Evolutionary conservation across 2,888 invertebrate species (phyloP), one percentile per base, ranked within the genome.

Genomic region (Drosophila kuntzei): DNA sequence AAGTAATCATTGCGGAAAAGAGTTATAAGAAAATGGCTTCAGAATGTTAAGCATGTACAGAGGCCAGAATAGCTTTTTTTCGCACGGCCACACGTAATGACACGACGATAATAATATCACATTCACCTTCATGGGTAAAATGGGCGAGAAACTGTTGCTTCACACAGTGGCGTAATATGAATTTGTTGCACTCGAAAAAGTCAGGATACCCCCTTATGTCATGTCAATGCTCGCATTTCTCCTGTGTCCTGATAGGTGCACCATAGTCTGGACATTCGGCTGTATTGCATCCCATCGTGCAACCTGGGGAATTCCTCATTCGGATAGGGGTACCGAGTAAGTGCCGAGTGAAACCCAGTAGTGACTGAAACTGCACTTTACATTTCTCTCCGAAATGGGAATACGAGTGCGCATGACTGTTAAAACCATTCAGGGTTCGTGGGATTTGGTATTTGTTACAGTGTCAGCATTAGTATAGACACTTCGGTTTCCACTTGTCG

Each of bases 201-300:
- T 20, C 27, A 9, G 16, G 41, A 27, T 49, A 25, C 11, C 49
- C 68, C 54, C 27, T 39, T 5, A 11, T 41, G 32, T 12, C 51
- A 64, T 43, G 50, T 22, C 61, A 39, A 57, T 73, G 59, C 12
- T 27, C 34, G n/a, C 14, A 61, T 46, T 71, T 71, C 72, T 62
- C 86, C 63, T 60, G 14, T 47, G n/a, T 62, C 46, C 60, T 63
- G 61, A 54, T 73, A 80, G 74, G 70, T 70, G 65, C 70, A 61
- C 14, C 8, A n/a, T 25, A 47, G 43, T 58, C 34, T 43, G 22
- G 29, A 20, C 16, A 46, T 6, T 53, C 43, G 62, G 36, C 18
- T 36, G 9, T 18, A 27, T 14, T 59, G 37, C 62, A 41, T 5
- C 29, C 11, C 44, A 14, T 67, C 62, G 62, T 74, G 60, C 46